These are phyloP conservation scores for Phrynosoma blainvillii DNA, from an alignment of 2,113 vertebrate genomes.

Conservation along the genomic window DNA sequence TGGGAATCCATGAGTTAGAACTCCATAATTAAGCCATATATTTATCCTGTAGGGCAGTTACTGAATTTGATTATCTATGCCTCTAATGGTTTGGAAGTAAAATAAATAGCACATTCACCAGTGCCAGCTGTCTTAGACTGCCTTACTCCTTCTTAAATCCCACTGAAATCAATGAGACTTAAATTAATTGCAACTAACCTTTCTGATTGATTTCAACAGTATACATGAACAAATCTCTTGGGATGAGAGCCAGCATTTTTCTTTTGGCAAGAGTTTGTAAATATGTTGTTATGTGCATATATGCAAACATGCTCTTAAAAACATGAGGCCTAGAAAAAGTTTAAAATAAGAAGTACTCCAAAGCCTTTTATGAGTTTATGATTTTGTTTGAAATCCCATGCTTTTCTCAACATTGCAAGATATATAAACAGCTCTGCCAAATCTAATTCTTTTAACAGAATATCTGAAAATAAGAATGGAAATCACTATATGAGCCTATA, in stretches of 20 bases:
- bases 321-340: not conserved
- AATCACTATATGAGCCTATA: conserved; percentile 25
- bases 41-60: conserved; percentile 4
- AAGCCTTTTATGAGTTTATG: not conserved
- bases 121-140: not conserved
- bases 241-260: not conserved
- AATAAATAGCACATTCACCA: conserved; percentile 3
- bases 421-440: not conserved
- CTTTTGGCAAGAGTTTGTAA: not conserved
- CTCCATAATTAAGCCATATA: conserved; percentile 14
- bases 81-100: conserved; percentile 18
- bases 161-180: conserved; percentile 17
- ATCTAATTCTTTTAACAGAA: not conserved
- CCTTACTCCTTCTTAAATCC: conserved; percentile 1
- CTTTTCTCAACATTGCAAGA: not conserved
- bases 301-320: not conserved
- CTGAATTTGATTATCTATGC: conserved; percentile 15
- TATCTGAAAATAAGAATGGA: conserved; percentile 47
- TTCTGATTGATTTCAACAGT: conserved; percentile 9
- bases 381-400: not conserved
- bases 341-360: not conserved
- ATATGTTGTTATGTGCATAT: not conserved
- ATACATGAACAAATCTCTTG: not conserved
- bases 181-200: conserved; percentile 29
- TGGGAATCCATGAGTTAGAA: conserved; percentile 10